Evolutionary conservation across 2,888 invertebrate species (phyloP), one percentile per base, ranked within the genome.

Genomic region (Andrena praecox): DNA sequence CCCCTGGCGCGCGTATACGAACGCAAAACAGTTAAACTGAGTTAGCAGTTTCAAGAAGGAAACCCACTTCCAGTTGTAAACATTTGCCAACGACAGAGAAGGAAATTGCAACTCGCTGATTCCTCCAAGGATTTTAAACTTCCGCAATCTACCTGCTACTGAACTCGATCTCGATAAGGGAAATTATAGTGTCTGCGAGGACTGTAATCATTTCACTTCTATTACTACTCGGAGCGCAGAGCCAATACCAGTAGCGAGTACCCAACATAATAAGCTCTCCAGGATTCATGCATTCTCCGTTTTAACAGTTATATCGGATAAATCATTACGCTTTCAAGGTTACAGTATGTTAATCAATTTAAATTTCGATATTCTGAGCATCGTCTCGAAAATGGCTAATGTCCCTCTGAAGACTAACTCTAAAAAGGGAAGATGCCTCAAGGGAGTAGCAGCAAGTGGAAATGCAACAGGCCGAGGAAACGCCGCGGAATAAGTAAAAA

Each of bases 171-270:
- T 78, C 67, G 78, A 80, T 80, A 78, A 80, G 62, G 79, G 24
- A 78, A 78, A 80, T 80, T 80, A 80, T 24, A 71, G 70, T 29
- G 78, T 67, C 70, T 24, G 78, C n/a, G 60, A 71, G 33, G 66
- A 24, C 66, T 80, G 66, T 60, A 80, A 80, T 80, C 78, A 71
- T 71, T 80, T 78, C 64, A 67, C 66, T 70, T 54, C 78, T 70
- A 48, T 56, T 70, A 66, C n/a, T 59, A 56, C 33, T 50, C 24
- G 24, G n/a, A 54, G 29, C 31, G 24, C 27, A 33, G n/a, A 48
- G 78, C 20, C 71, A 54, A 77, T 52, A 79, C 50, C 80, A 50
- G n/a, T 62, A 35, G 62, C 62, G 35, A 42, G 54, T 29, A 33
- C 54, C 35, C 63, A 70, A 20, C 60, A 8, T 70, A 35, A 69